A percentile compares a stretch with the other conserved stretches of the same genome.
These are phyloP conservation scores for Trichosurus vulpecula DNA, from an alignment of 2,797 vertebrate species.

Conservation along the genomic window DNA sequence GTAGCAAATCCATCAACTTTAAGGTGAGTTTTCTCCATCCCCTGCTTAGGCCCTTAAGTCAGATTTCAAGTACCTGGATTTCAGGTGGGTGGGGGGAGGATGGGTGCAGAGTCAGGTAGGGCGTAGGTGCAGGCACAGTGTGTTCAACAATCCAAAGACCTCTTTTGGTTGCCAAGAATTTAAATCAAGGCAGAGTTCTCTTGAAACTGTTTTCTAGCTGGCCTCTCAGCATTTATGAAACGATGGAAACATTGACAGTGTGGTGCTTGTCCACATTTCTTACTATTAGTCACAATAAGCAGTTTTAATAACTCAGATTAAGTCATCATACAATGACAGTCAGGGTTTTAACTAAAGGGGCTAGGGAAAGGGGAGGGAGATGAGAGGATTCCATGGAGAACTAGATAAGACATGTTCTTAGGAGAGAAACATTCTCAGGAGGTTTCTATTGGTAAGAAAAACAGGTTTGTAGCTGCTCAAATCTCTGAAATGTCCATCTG, in stretches of 20 bases:
- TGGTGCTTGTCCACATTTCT: conserved; percentile 72
- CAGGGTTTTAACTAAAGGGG: conserved; percentile 74
- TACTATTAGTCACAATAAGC: conserved; percentile 79
- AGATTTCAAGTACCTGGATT: conserved; percentile 17
- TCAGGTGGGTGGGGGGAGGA: neutral
- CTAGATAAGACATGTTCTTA: conserved; percentile 78
- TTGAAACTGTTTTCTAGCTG: conserved; percentile 46
- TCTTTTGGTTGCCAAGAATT: conserved; percentile 48
- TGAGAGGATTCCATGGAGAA: conserved; percentile 78
- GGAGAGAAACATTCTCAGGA: conserved; percentile 21
- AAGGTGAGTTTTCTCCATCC: neutral
- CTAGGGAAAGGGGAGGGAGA: conserved; percentile 48
- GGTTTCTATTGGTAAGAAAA: neutral
- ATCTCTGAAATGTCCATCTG: conserved; percentile 4
- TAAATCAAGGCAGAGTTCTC: conserved; percentile 54
- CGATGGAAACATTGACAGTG: conserved; percentile 69
- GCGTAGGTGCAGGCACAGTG: conserved; percentile 1
- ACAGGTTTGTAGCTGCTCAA: neutral
- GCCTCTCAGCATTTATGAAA: conserved; percentile 73
- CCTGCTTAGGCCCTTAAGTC: neutral
- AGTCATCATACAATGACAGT: conserved; percentile 81
- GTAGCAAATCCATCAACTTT: conserved; percentile 45
- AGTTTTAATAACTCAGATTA: conserved; percentile 82
- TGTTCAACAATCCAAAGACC: conserved; percentile 39
- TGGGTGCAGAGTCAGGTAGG: conserved; percentile 27